A percentile compares a stretch with the other conserved stretches of the same genome.
phyloP scores from a whole-genome alignment of 2,888 invertebrate genomes.

The Heliconius erato region DNA sequence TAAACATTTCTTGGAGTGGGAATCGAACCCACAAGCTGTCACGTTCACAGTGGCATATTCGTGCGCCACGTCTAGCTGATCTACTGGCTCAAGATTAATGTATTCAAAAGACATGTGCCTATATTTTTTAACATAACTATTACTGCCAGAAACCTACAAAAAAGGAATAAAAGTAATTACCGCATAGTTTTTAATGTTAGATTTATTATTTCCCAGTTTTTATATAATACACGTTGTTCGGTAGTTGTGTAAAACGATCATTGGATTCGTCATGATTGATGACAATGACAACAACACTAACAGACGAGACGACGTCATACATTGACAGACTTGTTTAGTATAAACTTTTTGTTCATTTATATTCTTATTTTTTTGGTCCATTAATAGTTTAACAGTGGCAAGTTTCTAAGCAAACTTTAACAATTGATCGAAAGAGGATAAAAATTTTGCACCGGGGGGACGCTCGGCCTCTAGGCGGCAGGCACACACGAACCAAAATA shows the following conservation, averaged over 20 bases:
- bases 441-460: conserved; percentile 2
- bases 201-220: conserved; percentile 66
- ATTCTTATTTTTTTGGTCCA: not conserved
- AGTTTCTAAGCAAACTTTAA: conserved; percentile 26
- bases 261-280: not conserved
- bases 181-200: conserved; percentile 57
- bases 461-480: not conserved
- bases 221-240: not conserved
- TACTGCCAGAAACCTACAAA: not conserved
- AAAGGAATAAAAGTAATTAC: conserved; percentile 50
- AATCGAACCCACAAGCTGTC: too few relatives aligned
- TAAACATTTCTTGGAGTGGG: too few relatives aligned
- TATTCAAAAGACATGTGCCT: not conserved
- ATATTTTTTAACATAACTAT: not conserved
- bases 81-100: too few relatives aligned
- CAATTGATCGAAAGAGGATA: conserved; percentile 15
- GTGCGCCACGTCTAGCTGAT: too few relatives aligned
- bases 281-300: not conserved
- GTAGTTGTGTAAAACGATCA: not conserved
- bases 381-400: not conserved
- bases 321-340: conserved; percentile 2
- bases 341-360: conserved; percentile 14
- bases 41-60: too few relatives aligned
- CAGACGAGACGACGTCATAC: conserved; percentile 17
- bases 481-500: conserved; percentile 51